Percentiles rank a stretch among this genome's conserved stretches.
Conservation (phyloP, 2,113 vertebrate genomes). For the Ammodytes dubius region DNA sequence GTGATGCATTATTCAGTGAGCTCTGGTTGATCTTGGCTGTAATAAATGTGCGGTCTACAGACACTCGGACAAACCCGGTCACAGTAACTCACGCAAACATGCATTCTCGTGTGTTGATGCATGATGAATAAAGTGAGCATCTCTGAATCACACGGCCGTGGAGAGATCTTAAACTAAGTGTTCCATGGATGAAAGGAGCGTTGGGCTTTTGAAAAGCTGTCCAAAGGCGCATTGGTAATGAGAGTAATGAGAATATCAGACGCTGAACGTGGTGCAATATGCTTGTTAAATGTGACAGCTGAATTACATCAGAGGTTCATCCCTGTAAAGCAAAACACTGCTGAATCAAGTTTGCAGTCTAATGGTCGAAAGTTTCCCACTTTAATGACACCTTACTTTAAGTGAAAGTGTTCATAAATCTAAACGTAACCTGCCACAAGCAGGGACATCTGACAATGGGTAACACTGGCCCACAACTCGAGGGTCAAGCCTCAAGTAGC, state of each 20-base stretch:
- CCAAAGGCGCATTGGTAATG: conserved; percentile 69
- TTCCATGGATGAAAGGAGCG: conserved; percentile 68
- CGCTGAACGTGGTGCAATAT: conserved; percentile 45
- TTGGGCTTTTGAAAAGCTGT: conserved; percentile 64
- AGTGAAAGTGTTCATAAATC: background rate
- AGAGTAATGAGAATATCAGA: conserved; percentile 74
- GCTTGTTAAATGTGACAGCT: conserved; percentile 69
- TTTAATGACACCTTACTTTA: conserved; percentile 19
- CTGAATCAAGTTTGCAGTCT: conserved; percentile 28
- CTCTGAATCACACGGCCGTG: conserved; percentile 62
- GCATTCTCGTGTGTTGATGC: conserved; percentile 42
- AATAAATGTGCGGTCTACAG: conserved; percentile 61
- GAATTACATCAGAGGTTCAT: conserved; percentile 63
- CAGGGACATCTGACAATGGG: background rate
- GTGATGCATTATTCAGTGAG: conserved; percentile 76
- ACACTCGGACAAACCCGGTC: conserved; percentile 44
- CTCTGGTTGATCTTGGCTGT: conserved; percentile 60
- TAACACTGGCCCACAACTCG: background rate
- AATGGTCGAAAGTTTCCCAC: background rate
- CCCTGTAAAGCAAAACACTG: conserved; percentile 35
- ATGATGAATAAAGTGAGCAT: conserved; percentile 51
- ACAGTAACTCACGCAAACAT: conserved; percentile 33
- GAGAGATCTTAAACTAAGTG: conserved; percentile 70
- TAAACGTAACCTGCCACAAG: background rate
- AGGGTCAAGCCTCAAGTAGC: background rate